Conservation (phyloP, 1,140 invertebrate genomes). For the Hyles vespertilio region DNA sequence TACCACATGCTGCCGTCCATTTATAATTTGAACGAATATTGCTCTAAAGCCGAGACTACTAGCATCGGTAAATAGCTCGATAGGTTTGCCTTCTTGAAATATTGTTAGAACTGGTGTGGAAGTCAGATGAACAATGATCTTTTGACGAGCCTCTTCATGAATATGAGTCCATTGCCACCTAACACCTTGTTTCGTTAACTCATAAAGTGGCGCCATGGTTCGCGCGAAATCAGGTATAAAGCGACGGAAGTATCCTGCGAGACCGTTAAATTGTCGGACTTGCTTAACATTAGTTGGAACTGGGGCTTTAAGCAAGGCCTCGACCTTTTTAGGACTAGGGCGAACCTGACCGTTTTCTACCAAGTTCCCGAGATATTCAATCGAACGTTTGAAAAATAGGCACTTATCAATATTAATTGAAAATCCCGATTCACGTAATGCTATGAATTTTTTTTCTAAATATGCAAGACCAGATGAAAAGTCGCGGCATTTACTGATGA, state of each 20-base stretch:
- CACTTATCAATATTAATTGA: slow-evolving; percentile 34
- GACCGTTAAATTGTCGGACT: slow-evolving; percentile 59
- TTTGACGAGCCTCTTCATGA: slow-evolving; percentile 21
- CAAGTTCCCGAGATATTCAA: slow-evolving; percentile 37
- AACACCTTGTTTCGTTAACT: slow-evolving; percentile 16
- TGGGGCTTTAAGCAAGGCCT: slow-evolving; percentile 32
- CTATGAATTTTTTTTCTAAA: slow-evolving; percentile 28
- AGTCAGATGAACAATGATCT: slow-evolving; percentile 20
- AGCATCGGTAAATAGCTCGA: too few species aligned
- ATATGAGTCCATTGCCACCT: slow-evolving; percentile 25
- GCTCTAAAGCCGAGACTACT: too few species aligned
- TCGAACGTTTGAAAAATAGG: slow-evolving; percentile 31
- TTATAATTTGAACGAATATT: too few species aligned
- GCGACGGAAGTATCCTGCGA: slow-evolving; percentile 56
- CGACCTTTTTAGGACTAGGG: slow-evolving; percentile 31
- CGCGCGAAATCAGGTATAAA: slow-evolving; percentile 63
- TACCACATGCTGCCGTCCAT: too few species aligned
- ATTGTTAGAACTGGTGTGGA: slow-evolving; percentile 38
- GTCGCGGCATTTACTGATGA: slow-evolving; percentile 10
- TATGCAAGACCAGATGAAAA: slow-evolving; percentile 19
- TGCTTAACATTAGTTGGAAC: slow-evolving; percentile 35
- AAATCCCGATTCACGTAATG: slow-evolving; percentile 30
- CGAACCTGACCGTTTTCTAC: slow-evolving; percentile 26
- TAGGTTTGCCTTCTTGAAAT: slow-evolving; percentile 13
- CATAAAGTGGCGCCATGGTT: slow-evolving; percentile 38